phyloP scores from a whole-genome alignment of 2,888 invertebrate genomes.

The Hetaerina titia region DNA sequence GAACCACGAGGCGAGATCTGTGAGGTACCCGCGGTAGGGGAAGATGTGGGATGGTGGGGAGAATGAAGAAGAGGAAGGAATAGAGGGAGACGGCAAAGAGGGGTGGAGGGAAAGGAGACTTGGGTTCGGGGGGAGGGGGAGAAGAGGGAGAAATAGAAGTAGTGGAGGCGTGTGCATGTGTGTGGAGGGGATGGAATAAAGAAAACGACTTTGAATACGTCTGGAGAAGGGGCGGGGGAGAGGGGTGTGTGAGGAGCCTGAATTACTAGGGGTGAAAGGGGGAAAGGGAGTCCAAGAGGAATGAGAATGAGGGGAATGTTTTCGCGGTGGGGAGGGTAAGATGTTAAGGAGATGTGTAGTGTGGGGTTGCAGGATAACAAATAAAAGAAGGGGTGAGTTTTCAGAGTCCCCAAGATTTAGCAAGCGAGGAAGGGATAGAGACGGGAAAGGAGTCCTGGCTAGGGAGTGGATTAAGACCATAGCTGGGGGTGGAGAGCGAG shows the following conservation, averaged over 20 bases:
- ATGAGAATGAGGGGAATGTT: not conserved
- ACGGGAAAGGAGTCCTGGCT: not conserved
- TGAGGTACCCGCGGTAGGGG: constrained; percentile 23
- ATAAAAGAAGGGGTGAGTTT: not conserved
- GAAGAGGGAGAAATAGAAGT: not conserved
- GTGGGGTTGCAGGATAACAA: not conserved
- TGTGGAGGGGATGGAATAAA: not conserved
- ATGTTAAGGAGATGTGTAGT: constrained; percentile 10
- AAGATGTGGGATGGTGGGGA: not conserved
- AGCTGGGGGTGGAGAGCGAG: not conserved
- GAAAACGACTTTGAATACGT: constrained; percentile 7
- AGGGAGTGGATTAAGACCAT: not conserved
- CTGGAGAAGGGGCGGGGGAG: not conserved
- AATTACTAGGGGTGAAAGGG: not conserved
- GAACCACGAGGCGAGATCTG: constrained; percentile 58
- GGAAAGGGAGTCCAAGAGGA: not conserved
- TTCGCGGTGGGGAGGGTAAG: not conserved
- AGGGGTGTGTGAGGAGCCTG: not conserved
- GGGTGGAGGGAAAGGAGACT: not conserved
- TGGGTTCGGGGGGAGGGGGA: not conserved
- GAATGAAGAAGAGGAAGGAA: not conserved
- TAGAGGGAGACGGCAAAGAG: not conserved
- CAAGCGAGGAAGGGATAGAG: not conserved
- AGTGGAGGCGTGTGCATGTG: no score
- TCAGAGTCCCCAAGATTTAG: not conserved